Evolutionary conservation across 2,888 invertebrate genomes (phyloP), one percentile per base, ranked within the genome.

Genomic region (Tetragnatha montana): DNA sequence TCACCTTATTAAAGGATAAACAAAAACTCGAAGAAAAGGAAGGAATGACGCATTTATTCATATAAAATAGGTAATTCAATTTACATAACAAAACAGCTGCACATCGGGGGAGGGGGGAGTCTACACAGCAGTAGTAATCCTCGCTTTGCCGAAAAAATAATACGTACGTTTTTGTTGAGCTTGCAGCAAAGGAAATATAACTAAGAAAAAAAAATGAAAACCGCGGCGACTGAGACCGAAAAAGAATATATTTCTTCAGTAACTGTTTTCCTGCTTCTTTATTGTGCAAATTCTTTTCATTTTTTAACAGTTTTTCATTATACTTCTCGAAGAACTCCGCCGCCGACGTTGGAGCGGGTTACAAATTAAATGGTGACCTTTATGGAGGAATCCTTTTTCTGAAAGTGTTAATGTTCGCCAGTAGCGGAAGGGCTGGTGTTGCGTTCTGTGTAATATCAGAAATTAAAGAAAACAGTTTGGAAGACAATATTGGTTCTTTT

Each of bases 61-160:
- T 50, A 70, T 68, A 84, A 69, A 84, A 70, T 84, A 51, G 84
- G 70, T 84, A 70, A 84, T 84, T 69, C 22, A 76, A 84, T 84
- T 76, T 84, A 49, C 76, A 84, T 84, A 76, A 69, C 70, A 70
- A 84, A 84, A 76, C 76, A 76, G 68, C 69, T 47, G 22, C 74
- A 47, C 82, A 69, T 83, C 47, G 17, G 50, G n/a, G 50, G 76
- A 19, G 47, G 22, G 22, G 35, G 14, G 50, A 75, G 14, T 19
- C n/a, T 1, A 14, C 68, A 47, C 47, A 50, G 21, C 19, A 6
- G 4, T 84, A 6, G 4, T 84, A 84, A 84, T 84, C 70, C 76
- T 68, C 51, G 50, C 69, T 22, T 35, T 49, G 22, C 75, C 3
- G 70, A 75, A 47, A 22, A 10, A 71, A 49, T 76, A 50, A 74